These are phyloP conservation scores for Poecilia picta DNA, from an alignment of 2,797 vertebrate genomes.

Conservation along the genomic window DNA sequence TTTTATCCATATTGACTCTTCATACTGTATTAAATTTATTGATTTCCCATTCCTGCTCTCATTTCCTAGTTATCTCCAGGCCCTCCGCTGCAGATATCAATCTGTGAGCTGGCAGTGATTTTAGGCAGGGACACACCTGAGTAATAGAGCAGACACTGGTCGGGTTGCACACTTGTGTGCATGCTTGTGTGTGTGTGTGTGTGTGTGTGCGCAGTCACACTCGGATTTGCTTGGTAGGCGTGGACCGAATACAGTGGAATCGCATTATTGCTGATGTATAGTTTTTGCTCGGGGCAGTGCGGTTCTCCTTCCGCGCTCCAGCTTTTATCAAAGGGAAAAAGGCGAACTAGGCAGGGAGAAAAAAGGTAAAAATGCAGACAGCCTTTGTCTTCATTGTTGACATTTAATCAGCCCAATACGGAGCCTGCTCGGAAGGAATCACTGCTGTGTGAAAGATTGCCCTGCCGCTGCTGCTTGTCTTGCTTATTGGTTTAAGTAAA, in stretches of 20 bases:
- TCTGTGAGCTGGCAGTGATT: slow-evolving; percentile 30
- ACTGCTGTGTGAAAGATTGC: slow-evolving; percentile 75
- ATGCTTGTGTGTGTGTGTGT: too few species aligned
- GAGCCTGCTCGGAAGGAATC: slow-evolving; percentile 78
- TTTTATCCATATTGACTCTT: slow-evolving; percentile 56
- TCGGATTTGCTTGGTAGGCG: slow-evolving; percentile 49
- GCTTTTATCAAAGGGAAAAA: slow-evolving; percentile 72
- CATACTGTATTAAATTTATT: slow-evolving; percentile 57
- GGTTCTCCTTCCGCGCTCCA: slow-evolving; percentile 55
- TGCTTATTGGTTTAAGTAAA: slow-evolving; percentile 56
- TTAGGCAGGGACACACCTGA: slow-evolving; percentile 54
- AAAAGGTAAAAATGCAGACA: slow-evolving; percentile 55
- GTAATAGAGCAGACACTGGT: slow-evolving; percentile 43
- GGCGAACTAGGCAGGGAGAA: slow-evolving; percentile 51
- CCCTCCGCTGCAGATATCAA: slow-evolving; percentile 60
- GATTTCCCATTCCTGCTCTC: slow-evolving; percentile 63
- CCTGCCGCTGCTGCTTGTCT: slow-evolving; percentile 33
- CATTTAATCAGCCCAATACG: slow-evolving; percentile 81
- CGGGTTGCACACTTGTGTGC: slow-evolving; percentile 17
- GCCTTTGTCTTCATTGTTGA: slow-evolving; percentile 77
- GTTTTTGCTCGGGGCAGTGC: slow-evolving; percentile 58
- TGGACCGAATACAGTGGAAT: slow-evolving; percentile 64
- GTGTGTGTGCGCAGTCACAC: slow-evolving; percentile 40
- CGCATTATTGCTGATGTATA: slow-evolving; percentile 77
- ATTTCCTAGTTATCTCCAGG: slow-evolving; percentile 64